Base-by-base conservation (phyloP, 2,888 invertebrate species). In the Caenorhabditis virilis region DNA sequence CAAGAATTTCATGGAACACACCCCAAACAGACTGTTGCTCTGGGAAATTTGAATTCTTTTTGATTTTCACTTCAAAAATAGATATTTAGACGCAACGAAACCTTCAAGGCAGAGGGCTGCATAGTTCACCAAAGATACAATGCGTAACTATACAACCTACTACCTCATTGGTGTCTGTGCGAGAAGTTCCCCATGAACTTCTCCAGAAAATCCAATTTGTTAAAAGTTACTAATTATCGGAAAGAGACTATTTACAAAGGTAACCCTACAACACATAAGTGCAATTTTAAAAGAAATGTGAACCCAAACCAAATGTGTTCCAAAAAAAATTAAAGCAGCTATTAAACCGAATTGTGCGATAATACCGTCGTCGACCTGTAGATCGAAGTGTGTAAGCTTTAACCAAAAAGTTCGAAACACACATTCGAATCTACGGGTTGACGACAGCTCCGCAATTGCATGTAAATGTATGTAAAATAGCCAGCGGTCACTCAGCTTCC, bases 71-170 rank as follows among this genome's bases (percentile, higher is more conserved):
- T n/a, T n/a, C n/a, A n/a, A n/a, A n/a, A n/a, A n/a, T n/a, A n/a
- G n/a, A n/a, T n/a, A n/a, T n/a, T n/a, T 36, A 36, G n/a, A 30
- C 30, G 30, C 30, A 30, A 30, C 39, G 45, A 82, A 78, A 84
- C 78, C 88, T 91, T 91, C 91, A 92, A 92, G 92, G 91, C 92
- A 93, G 92, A 91, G 92, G 91, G 91, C 90, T 91, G 91, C 91
- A 92, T 91, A 92, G 92, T 91, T 89, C 90, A 90, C 89, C 88
- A 88, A 86, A 85, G 89, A 85, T 91, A 91, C 91, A 91, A 89
- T 91, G 89, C 91, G 89, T 88, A 91, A 92, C 92, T 91, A 92
- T 92, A 93, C 92, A 92, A 92, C 92, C 92, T 91, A 92, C 93
- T 93, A 93, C 92, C 92, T 93, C 93, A 92, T 88, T 90, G 88